Conservation (phyloP, 2,113 vertebrate genomes). For the Nannospalax galili region DNA sequence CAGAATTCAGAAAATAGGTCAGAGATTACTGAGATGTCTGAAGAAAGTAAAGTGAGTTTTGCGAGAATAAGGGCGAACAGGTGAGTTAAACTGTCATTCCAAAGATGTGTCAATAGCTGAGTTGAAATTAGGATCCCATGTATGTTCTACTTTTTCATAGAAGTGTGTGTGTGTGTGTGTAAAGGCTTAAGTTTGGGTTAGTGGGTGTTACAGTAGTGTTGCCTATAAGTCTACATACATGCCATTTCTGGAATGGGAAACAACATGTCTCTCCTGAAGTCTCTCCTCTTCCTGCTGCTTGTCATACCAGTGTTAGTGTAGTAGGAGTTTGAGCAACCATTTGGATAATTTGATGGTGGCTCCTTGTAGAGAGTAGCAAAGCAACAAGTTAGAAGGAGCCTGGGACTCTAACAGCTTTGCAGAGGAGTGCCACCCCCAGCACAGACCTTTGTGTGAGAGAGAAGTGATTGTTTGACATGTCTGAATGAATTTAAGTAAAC, state of each 20-base stretch:
- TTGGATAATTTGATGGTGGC: not conserved
- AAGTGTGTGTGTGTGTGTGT: no score
- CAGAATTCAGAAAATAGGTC: not conserved
- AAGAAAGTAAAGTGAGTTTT: not conserved
- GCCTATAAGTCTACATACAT: no score
- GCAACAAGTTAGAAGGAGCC: not conserved
- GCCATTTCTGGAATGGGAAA: not conserved
- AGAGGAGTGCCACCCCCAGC: no score
- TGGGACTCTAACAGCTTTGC: not conserved
- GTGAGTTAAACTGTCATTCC: not conserved
- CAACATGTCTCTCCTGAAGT: no score
- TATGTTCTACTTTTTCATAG: not conserved
- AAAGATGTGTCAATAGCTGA: not conserved
- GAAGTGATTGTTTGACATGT: not conserved
- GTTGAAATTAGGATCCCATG: not conserved
- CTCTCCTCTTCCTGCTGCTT: not conserved
- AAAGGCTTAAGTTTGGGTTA: not conserved
- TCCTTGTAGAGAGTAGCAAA: not conserved
- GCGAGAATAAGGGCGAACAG: not conserved
- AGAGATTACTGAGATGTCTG: not conserved
- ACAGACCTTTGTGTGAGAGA: not conserved
- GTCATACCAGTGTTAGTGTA: not conserved
- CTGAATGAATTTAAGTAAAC: not conserved
- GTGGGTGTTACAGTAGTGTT: not conserved
- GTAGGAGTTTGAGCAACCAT: not conserved